Conservation (phyloP, 37 sponge, comb jelly and placozoan genomes). For the Oscarella lobularis region DNA sequence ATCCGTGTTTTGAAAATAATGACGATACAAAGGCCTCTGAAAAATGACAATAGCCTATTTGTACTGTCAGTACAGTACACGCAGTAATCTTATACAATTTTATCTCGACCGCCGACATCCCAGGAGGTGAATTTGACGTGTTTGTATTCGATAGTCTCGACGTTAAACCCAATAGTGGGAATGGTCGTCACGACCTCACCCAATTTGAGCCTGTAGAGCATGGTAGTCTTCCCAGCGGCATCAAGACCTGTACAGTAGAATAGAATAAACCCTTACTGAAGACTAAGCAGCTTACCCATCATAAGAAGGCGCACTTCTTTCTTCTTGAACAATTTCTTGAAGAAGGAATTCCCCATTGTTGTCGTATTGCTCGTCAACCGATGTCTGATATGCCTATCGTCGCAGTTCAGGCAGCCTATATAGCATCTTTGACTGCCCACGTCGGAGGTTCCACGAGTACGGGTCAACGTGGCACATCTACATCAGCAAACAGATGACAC, state of each 20-base stretch:
- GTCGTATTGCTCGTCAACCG: too few species aligned
- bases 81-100: too few species aligned
- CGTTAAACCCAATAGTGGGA: slow-evolving; percentile 79
- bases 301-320: slow-evolving; percentile 45
- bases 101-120: slow-evolving; percentile 70
- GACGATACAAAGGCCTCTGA: slow-evolving; percentile 72
- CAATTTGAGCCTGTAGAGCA: slow-evolving; percentile 71
- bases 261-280: neutral
- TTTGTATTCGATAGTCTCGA: slow-evolving; percentile 50
- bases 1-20: slow-evolving; percentile 68
- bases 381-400: too few species aligned
- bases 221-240: slow-evolving; percentile 88
- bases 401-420: too few species aligned
- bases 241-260: slow-evolving; percentile 45
- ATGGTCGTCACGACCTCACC: slow-evolving; percentile 83
- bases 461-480: too few species aligned
- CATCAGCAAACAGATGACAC: too few species aligned
- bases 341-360: too few species aligned
- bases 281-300: slow-evolving; percentile 53
- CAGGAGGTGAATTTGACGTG: slow-evolving; percentile 44
- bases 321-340: neutral
- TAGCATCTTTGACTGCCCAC: too few species aligned
- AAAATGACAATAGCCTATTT: neutral
- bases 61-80: neutral
- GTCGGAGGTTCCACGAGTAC: too few species aligned